Evolutionary conservation across 2,113 vertebrate genomes (phyloP), one percentile per base, ranked within the genome.

Genomic region (Myiagra hebetior): DNA sequence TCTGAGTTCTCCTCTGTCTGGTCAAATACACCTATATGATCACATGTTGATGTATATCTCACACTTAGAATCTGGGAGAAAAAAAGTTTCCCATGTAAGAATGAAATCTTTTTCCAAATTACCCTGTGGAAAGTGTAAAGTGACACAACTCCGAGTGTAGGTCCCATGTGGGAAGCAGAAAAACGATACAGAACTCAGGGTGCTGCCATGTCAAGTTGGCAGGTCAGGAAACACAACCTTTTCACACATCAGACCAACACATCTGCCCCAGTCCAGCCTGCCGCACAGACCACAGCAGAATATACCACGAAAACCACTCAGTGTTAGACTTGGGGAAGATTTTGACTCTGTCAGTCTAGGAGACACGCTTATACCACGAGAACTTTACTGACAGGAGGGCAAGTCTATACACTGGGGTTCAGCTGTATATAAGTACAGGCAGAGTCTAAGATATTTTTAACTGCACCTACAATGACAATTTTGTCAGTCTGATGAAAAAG

Each of bases 101-200:
- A 0, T 23, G 15, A 72, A 83, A 70, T 26, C 39, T 33, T 55
- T 49, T 67, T 49, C 53, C 33, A 33, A 67, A 33, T 27, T n/a
- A 77, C 31, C 14, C 20, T 42, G 37, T 17, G 15, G 37, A 37
- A 37, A 31, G 14, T 3, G 2, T 21, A 15, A 68, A 69, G 35
- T 5, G 14, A 72, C 18, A 63, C 28, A 75, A 33, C 24, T 72
- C 2, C 0, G 4, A 59, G 63, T 0, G 0, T 57, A 62, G 42
- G 47, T 41, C 23, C 26, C 52, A 28, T 0, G 2, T 0, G 6
- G 26, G 77, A 47, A 72, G 56, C 39, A 56, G 47, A 28, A 46
- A 46, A 47, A 41, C 15, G 5, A 75, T 19, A 55, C 2, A 35
- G 44, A 72, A 12, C 52, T 74, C 39, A 5, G 16, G 6, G 3